Conservation (phyloP, 2,113 vertebrate species). For the Neolamprologus kungweensis region DNA sequence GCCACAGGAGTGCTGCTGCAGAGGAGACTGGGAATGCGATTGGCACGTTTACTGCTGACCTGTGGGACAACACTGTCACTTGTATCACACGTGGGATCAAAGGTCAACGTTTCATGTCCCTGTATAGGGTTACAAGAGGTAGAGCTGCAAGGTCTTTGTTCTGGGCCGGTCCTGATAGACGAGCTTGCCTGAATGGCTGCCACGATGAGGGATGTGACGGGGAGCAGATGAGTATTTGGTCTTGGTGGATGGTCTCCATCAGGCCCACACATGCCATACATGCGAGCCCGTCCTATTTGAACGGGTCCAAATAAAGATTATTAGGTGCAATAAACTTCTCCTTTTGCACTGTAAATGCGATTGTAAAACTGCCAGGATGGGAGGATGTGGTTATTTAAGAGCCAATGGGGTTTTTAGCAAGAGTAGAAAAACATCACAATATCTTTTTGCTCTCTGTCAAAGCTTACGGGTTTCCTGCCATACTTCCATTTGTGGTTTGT, state of each 20-base stretch:
- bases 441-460: background rate
- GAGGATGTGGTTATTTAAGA: slow-evolving; percentile 14
- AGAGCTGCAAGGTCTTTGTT: slow-evolving; percentile 51
- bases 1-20: background rate
- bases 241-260: background rate
- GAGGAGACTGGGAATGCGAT: background rate
- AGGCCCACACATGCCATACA: background rate
- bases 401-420: background rate
- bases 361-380: slow-evolving; percentile 1
- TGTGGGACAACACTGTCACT: slow-evolving; percentile 50
- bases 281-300: background rate
- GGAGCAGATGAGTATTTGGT: slow-evolving; percentile 14
- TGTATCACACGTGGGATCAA: slow-evolving; percentile 48
- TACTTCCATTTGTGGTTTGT: background rate
- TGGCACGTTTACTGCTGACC: slow-evolving; percentile 21
- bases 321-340: background rate
- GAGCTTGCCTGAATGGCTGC: slow-evolving; percentile 13
- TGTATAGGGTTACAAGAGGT: slow-evolving; percentile 53
- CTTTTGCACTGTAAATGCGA: background rate
- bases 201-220: slow-evolving; percentile 38
- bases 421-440: background rate
- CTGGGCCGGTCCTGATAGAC: slow-evolving; percentile 30
- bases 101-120: slow-evolving; percentile 51
- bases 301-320: background rate
- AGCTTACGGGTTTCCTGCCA: background rate